Evolutionary conservation across 2,888 invertebrate species (phyloP).

Genomic region (Crepidodera aurea): DNA sequence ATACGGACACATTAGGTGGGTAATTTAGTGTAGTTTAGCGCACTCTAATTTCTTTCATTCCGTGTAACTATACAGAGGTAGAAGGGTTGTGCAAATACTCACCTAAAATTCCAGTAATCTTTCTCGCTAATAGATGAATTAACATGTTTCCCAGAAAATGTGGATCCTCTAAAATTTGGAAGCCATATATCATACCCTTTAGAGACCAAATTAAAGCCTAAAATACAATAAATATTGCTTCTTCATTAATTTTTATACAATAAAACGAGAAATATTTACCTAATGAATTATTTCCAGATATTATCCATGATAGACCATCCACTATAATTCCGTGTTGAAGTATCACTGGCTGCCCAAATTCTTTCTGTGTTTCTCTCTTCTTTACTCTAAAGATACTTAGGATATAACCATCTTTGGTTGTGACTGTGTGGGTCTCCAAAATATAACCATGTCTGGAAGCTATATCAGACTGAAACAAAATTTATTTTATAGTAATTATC

Average conservation of each 20-base stretch:
- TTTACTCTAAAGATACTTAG: constrained; percentile 62
- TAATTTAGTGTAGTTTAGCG: no score
- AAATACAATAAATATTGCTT: no score
- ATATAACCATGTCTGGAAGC: constrained; percentile 68
- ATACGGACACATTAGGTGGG: no score
- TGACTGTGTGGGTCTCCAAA: constrained; percentile 71
- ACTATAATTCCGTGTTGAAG: constrained; percentile 44
- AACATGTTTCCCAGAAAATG: constrained; percentile 71
- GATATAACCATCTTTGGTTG: constrained; percentile 83
- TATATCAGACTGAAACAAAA: constrained; percentile 7
- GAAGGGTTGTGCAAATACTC: no score
- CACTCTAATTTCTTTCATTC: no score
- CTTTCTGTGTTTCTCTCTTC: constrained; percentile 15
- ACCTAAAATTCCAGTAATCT: constrained; percentile 72
- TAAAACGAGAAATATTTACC: no score
- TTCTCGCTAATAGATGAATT: constrained; percentile 63
- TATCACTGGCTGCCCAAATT: constrained; percentile 38
- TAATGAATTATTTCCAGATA: constrained; percentile 42
- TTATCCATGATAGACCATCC: constrained; percentile 40
- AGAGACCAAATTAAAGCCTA: constrained; percentile 71
- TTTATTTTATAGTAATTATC: not conserved
- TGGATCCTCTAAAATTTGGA: constrained; percentile 81
- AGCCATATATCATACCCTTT: constrained; percentile 79
- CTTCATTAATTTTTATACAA: no score
- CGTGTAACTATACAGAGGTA: no score